phyloP scores from a whole-genome alignment of 2,113 vertebrate species.

The Strix uralensis region DNA sequence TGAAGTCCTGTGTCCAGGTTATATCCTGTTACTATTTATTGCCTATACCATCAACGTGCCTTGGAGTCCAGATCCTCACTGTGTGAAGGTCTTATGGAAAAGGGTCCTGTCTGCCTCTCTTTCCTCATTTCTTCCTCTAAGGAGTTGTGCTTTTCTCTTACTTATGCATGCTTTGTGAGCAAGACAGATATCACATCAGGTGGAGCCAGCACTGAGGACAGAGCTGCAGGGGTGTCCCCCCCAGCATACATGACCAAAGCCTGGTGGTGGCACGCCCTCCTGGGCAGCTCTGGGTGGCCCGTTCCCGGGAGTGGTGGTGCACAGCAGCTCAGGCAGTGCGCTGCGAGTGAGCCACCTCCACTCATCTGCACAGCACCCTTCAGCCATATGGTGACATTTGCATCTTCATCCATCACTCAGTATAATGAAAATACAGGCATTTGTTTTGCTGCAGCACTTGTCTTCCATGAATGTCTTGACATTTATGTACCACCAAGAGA shows the following conservation, averaged over 20 bases:
- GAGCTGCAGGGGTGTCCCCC: background rate
- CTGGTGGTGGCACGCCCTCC: background rate
- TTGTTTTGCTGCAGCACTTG: slow-evolving; percentile 12
- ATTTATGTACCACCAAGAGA: slow-evolving; percentile 42
- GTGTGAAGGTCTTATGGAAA: background rate
- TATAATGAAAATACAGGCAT: slow-evolving; percentile 17
- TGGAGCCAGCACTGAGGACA: background rate
- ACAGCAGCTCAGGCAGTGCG: fast-evolving
- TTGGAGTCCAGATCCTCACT: background rate
- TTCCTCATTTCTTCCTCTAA: background rate
- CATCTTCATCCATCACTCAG: background rate
- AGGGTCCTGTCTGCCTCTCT: background rate
- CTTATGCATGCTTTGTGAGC: background rate
- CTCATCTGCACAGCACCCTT: background rate
- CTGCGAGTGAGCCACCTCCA: background rate
- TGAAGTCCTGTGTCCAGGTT: background rate
- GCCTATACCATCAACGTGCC: background rate
- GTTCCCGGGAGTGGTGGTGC: fast-evolving
- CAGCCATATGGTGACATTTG: slow-evolving; percentile 47
- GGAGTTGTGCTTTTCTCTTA: background rate
- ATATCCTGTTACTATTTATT: background rate
- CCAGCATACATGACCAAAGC: background rate
- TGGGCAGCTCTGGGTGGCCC: background rate
- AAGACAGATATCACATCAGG: background rate
- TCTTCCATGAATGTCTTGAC: slow-evolving; percentile 44